Evolutionary conservation across 2,888 invertebrate species (phyloP).

Genomic region (Megastigmus dorsalis): DNA sequence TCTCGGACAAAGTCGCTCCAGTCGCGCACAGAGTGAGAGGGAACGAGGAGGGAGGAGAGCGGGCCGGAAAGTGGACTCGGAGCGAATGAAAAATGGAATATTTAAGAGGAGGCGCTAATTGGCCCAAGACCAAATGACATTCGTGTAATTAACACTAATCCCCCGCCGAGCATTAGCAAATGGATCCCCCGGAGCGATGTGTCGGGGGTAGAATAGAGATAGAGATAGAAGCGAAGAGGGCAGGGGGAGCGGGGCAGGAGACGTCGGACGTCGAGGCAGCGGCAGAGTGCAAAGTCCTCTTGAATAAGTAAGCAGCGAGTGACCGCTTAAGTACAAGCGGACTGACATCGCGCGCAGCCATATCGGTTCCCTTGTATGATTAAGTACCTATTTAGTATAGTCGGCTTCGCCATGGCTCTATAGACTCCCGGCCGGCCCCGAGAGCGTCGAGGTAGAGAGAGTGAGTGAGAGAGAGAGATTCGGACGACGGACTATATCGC

Average conservation of each 20-base stretch:
- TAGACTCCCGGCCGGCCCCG: constrained; percentile 28
- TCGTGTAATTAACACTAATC: constrained; percentile 52
- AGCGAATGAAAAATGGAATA: constrained; percentile 50
- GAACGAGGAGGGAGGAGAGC: neutral
- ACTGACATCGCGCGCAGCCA: constrained; percentile 41
- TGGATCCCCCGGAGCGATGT: constrained; percentile 48
- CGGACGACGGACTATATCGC: neutral
- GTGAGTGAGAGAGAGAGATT: constrained; percentile 5
- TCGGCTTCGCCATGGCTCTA: constrained; percentile 16
- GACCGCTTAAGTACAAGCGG: constrained; percentile 54
- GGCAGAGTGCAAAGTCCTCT: constrained; percentile 53
- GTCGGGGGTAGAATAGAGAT: neutral
- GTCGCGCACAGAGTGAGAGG: neutral
- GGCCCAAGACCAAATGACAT: constrained; percentile 45
- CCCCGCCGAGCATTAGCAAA: constrained; percentile 54
- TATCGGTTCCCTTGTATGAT: constrained; percentile 51
- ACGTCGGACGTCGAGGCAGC: no score
- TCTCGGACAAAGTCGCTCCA: neutral
- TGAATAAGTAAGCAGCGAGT: constrained; percentile 55
- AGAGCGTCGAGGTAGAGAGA: no score
- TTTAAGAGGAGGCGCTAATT: constrained; percentile 49
- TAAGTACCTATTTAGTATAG: constrained; percentile 52
- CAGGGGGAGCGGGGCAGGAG: neutral
- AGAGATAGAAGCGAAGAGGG: neutral
- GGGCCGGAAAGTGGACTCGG: neutral